Conservation (phyloP, 2,888 invertebrate species). For the Folsomia candida region DNA sequence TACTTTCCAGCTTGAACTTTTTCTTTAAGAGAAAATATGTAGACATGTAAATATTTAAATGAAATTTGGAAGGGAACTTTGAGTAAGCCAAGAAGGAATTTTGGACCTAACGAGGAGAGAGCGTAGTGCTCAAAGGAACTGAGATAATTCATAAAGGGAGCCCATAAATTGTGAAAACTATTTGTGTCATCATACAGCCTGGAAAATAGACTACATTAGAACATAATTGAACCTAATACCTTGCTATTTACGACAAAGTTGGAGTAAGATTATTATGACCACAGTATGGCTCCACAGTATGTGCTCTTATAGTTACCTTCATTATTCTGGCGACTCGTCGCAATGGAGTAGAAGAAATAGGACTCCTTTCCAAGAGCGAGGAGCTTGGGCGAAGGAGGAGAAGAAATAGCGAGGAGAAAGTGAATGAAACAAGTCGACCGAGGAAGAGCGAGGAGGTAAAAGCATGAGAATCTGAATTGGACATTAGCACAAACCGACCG, state of each 20-base stretch:
- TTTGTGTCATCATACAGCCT: constrained; percentile 24
- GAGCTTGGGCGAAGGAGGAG: background rate
- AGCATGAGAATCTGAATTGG: background rate
- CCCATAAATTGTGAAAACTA: constrained; percentile 16
- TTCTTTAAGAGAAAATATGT: background rate
- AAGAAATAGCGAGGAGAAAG: background rate
- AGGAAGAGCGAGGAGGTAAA: background rate
- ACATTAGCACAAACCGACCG: constrained; percentile 2
- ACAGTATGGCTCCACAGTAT: constrained; percentile 17
- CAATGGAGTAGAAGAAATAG: background rate
- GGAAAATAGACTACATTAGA: constrained; percentile 27
- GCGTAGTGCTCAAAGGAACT: background rate
- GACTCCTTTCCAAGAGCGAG: background rate
- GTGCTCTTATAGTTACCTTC: constrained; percentile 2
- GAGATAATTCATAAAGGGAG: constrained; percentile 15
- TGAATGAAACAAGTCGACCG: background rate
- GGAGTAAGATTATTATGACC: constrained; percentile 9
- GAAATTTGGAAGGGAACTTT: background rate
- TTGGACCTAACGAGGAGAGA: background rate
- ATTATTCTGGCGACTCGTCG: background rate
- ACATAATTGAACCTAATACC: constrained; percentile 28
- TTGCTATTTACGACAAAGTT: constrained; percentile 21
- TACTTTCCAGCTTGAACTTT: background rate
- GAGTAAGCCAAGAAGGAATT: background rate
- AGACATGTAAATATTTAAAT: background rate